Base-by-base conservation (phyloP, 2,888 invertebrate genomes). In the Amblyjoppa proteus region DNA sequence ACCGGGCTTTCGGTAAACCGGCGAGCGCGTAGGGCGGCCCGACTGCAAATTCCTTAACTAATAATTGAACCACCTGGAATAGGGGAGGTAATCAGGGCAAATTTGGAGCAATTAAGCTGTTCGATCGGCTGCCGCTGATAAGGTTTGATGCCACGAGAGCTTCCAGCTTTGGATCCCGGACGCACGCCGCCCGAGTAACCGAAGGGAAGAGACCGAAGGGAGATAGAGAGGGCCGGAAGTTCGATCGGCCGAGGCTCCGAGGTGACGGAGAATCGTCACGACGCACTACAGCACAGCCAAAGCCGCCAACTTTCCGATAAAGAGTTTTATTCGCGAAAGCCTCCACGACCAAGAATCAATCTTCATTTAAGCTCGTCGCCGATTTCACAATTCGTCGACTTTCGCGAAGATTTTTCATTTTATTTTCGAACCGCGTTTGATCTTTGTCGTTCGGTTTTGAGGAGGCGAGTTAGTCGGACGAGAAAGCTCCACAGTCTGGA, bases 21-120 rank as follows among this genome's bases (percentile, higher is more conserved):
- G 61, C 25, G 49, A 34, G 71, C 69, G 75, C 56, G 49, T 75
- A 41, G 68, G 58, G 58, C 56, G 58, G 13, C 73, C 45, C 68
- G 81, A 77, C 74, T 53, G 64, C 61, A 75, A 81, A 84, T 84
- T 71, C 75, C 84, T 83, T 34, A 31, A 71, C 61, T 77, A 84
- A 87, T 87, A 81, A 88, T 75, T 81, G 81, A 83, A 88, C 85
- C 83, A 79, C 58, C 83, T 34, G 56, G 83, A 81, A 85, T 78
- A 58, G 73, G 51, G 56, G 68, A 31, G 70, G 71, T 85, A 87
- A 88, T 88, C 76, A 76, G 70, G 81, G 49, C 79, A 73, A 45
- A 78, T 81, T 83, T 85, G 84, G 51, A 78, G 69, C 81, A 87
- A 88, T 88, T 83, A 83, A 74, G 69, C 53, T 56, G 68, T 31